Conservation (phyloP, 2,888 invertebrate genomes). For the Drosophila formosana region DNA sequence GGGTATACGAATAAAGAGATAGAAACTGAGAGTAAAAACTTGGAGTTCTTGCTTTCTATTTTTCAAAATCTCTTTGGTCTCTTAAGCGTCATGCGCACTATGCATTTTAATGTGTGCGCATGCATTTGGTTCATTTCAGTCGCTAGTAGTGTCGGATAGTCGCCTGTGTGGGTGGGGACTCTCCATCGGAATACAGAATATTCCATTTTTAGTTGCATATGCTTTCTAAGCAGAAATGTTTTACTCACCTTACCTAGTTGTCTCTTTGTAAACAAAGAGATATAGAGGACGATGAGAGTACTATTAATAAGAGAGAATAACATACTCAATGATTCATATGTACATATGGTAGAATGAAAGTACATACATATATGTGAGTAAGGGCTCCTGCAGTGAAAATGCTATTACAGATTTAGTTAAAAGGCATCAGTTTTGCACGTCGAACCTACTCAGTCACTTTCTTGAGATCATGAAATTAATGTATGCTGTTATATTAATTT, state of each 20-base stretch:
- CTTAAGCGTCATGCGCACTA: slow-evolving; percentile 63
- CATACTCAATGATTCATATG: not conserved
- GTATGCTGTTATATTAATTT: slow-evolving; percentile 30
- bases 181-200: slow-evolving; percentile 34
- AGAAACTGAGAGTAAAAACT: not conserved
- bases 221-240: slow-evolving; percentile 37
- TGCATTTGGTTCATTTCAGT: not conserved
- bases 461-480: slow-evolving; percentile 34
- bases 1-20: not conserved
- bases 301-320: not conserved
- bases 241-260: slow-evolving; percentile 8
- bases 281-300: slow-evolving; percentile 8
- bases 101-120: slow-evolving; percentile 55
- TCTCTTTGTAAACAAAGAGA: slow-evolving; percentile 10
- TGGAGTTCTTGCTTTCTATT: not conserved
- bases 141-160: not conserved
- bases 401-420: slow-evolving; percentile 68
- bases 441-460: slow-evolving; percentile 49
- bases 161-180: slow-evolving; percentile 9
- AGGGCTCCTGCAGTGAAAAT: slow-evolving; percentile 34
- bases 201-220: slow-evolving; percentile 60
- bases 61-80: slow-evolving; percentile 24
- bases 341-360: not conserved
- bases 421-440: slow-evolving; percentile 62
- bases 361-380: slow-evolving; percentile 3